These are phyloP conservation scores for Nymphalis c-album DNA, from an alignment of 2,888 invertebrate genomes.

Conservation along the genomic window DNA sequence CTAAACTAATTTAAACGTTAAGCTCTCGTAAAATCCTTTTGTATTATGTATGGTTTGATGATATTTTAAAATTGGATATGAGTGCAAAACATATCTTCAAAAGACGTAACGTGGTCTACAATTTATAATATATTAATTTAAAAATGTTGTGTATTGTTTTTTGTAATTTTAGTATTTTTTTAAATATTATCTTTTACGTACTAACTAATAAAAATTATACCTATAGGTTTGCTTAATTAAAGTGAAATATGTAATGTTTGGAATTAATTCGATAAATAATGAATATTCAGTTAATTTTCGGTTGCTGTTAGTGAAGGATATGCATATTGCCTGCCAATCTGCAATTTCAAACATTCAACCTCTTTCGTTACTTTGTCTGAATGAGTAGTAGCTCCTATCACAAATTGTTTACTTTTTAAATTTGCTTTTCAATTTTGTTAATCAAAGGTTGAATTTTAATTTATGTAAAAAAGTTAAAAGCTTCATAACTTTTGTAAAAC, in stretches of 20 bases:
- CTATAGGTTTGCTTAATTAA: too few species aligned
- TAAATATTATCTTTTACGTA: neutral
- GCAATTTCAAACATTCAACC: conserved; percentile 65
- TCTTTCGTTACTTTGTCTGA: conserved; percentile 55
- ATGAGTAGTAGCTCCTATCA: conserved; percentile 45
- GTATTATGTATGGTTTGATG: conserved; percentile 71
- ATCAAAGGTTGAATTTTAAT: conserved; percentile 40
- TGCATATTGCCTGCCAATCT: conserved; percentile 76
- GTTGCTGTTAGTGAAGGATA: conserved; percentile 52
- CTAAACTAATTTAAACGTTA: conserved; percentile 81
- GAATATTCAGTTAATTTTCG: conserved; percentile 45
- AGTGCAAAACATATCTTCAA: conserved; percentile 23
- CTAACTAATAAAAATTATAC: too few species aligned
- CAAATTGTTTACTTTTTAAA: conserved; percentile 30
- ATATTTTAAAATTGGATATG: conserved; percentile 72
- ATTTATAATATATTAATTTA: neutral
- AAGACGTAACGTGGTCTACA: neutral
- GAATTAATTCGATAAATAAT: conserved; percentile 39
- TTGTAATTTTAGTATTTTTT: neutral
- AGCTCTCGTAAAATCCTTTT: conserved; percentile 75
- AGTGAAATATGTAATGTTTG: too few species aligned
- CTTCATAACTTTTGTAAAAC: conserved; percentile 2
- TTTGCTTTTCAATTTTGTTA: conserved; percentile 33
- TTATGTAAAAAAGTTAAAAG: conserved; percentile 34
- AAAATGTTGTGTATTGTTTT: neutral